Evolutionary conservation across 2,113 vertebrate species (phyloP).

Genomic region (Brachypodius melanocephalos): DNA sequence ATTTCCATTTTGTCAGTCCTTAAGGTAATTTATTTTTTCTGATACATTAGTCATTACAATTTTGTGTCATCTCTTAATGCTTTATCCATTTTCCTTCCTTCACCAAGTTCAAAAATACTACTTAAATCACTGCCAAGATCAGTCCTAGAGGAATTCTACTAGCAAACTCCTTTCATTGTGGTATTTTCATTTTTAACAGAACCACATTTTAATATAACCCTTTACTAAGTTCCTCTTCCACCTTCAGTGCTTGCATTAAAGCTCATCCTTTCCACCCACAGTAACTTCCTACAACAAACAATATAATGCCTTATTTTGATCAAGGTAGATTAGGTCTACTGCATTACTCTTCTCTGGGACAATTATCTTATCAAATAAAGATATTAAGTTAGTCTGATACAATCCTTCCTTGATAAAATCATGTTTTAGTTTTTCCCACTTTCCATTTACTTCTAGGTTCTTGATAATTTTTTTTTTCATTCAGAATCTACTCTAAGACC

Average conservation of each 20-base stretch:
- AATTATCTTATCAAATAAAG: slow-evolving; percentile 51
- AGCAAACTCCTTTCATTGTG: not conserved
- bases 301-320: not conserved
- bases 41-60: not conserved
- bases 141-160: not conserved
- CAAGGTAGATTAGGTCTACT: slow-evolving; percentile 24
- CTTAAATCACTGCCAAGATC: not conserved
- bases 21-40: not conserved
- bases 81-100: not conserved
- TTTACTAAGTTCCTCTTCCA: not conserved
- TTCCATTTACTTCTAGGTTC: not conserved
- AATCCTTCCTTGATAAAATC: slow-evolving; percentile 42
- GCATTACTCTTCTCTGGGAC: slow-evolving; percentile 30
- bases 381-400: slow-evolving; percentile 49
- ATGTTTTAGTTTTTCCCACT: not conserved
- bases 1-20: not conserved
- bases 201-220: not conserved
- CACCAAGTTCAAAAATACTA: not conserved
- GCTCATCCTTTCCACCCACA: not conserved
- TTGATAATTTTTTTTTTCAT: not conserved
- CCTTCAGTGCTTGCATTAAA: not conserved
- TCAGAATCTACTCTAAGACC: not conserved
- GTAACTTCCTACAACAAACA: not conserved
- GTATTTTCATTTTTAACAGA: not conserved
- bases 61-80: not conserved